Conservation (phyloP, 2,113 vertebrate genomes). For the Zosterops hypoxanthus region DNA sequence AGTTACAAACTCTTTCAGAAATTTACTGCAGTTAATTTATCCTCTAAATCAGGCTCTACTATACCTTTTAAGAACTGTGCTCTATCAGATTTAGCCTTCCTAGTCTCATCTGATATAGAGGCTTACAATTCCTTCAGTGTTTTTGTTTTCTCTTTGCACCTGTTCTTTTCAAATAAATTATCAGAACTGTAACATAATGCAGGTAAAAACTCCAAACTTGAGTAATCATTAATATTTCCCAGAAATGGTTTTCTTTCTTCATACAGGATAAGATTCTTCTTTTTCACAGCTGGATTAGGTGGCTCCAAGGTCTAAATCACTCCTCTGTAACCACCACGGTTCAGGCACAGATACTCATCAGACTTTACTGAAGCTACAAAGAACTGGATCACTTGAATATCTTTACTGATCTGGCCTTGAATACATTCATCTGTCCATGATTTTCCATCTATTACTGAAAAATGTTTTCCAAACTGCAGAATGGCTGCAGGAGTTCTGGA, state of each 20-base stretch:
- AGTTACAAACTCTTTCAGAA: background rate
- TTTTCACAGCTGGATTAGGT: background rate
- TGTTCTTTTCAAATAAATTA: background rate
- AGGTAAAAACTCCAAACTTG: background rate
- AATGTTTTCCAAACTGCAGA: rapidly evolving
- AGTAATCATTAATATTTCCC: background rate
- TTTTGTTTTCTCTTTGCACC: background rate
- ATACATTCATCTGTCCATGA: rapidly evolving
- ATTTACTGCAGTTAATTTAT: background rate
- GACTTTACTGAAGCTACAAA: background rate
- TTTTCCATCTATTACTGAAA: background rate
- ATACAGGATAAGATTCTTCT: background rate
- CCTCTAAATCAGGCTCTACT: background rate
- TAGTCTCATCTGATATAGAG: rapidly evolving
- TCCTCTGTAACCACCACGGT: background rate
- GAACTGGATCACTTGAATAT: background rate
- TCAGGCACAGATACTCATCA: background rate
- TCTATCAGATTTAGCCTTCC: background rate
- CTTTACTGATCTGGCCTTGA: background rate
- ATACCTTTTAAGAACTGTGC: background rate
- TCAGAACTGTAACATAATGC: rapidly evolving
- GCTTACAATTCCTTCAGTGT: background rate
- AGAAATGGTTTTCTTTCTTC: background rate
- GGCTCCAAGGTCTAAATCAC: background rate
- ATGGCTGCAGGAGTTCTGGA: background rate